A percentile compares a stretch with the other conserved stretches of the same genome.
phyloP scores from a whole-genome alignment of 2,888 invertebrate species.

The Galerucella nymphaeae region DNA sequence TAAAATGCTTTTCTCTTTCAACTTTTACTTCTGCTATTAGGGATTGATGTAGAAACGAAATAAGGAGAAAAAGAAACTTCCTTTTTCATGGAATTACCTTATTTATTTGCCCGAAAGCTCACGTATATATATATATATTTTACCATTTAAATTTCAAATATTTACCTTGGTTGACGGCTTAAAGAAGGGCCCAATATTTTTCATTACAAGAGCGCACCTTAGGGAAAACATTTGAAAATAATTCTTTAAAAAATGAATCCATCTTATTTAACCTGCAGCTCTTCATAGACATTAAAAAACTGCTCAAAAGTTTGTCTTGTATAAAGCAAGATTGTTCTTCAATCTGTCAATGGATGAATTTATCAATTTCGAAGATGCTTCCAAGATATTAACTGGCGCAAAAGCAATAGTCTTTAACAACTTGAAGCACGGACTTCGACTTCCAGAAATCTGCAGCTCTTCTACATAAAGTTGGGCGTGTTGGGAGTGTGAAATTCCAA shows the following conservation, averaged over 20 bases:
- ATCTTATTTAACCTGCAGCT: too few relatives aligned
- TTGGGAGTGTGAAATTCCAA: too few relatives aligned
- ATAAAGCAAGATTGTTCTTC: too few relatives aligned
- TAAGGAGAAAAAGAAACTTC: conserved; percentile 32
- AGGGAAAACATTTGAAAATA: not conserved
- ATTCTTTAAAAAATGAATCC: not conserved
- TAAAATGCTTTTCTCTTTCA: conserved; percentile 29
- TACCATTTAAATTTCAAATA: conserved; percentile 56
- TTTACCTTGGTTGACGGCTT: conserved; percentile 50
- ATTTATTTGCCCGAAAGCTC: conserved; percentile 41
- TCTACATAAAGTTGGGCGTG: too few relatives aligned
- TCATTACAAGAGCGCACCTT: not conserved
- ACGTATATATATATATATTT: conserved; percentile 40
- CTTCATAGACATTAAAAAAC: too few relatives aligned
- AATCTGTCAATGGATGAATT: too few relatives aligned
- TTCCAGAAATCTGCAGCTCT: too few relatives aligned
- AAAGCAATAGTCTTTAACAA: too few relatives aligned
- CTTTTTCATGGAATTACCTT: conserved; percentile 44
- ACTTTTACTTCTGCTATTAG: conserved; percentile 27
- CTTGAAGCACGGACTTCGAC: too few relatives aligned
- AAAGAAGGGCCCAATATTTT: conserved; percentile 45
- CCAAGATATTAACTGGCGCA: too few relatives aligned
- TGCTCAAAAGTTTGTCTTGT: too few relatives aligned
- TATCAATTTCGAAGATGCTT: too few relatives aligned
- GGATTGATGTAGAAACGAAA: conserved; percentile 11